Evolutionary conservation across 2,888 invertebrate genomes (phyloP).

Genomic region (Bembecia ichneumoniformis): DNA sequence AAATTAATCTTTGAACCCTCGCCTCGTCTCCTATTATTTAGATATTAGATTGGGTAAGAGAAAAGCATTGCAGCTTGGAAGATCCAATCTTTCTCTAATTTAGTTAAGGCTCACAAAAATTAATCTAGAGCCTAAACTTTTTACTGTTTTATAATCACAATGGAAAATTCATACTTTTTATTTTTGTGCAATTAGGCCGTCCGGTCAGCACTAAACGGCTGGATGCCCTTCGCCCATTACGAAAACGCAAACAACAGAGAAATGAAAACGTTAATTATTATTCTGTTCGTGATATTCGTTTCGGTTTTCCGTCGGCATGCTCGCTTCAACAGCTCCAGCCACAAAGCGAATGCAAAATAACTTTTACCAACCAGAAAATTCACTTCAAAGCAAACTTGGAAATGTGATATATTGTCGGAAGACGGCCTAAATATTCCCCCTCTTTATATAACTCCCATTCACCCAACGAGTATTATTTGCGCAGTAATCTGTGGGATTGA

Average conservation of each 20-base stretch:
- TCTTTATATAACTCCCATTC: neutral
- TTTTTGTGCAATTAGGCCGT: too few relatives aligned
- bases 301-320: slow-evolving; percentile 3
- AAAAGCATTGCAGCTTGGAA: too few relatives aligned
- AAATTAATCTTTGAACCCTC: too few relatives aligned
- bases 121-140: too few relatives aligned
- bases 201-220: too few relatives aligned
- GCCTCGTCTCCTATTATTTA: too few relatives aligned
- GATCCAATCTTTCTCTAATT: too few relatives aligned
- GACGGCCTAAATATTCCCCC: neutral
- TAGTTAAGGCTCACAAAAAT: too few relatives aligned
- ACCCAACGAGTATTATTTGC: neutral
- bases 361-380: slow-evolving; percentile 7
- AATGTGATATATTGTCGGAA: slow-evolving; percentile 14
- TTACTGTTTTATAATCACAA: too few relatives aligned
- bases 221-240: too few relatives aligned
- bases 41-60: too few relatives aligned
- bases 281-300: slow-evolving; percentile 3
- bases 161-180: too few relatives aligned
- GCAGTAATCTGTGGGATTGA: slow-evolving; percentile 1
- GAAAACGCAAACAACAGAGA: neutral
- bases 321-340: slow-evolving; percentile 1
- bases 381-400: slow-evolving; percentile 15
- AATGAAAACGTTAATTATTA: neutral
- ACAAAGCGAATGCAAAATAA: slow-evolving; percentile 14